Evolutionary conservation across 2,888 invertebrate species (phyloP).

Genomic region (Coleophora deauratella): DNA sequence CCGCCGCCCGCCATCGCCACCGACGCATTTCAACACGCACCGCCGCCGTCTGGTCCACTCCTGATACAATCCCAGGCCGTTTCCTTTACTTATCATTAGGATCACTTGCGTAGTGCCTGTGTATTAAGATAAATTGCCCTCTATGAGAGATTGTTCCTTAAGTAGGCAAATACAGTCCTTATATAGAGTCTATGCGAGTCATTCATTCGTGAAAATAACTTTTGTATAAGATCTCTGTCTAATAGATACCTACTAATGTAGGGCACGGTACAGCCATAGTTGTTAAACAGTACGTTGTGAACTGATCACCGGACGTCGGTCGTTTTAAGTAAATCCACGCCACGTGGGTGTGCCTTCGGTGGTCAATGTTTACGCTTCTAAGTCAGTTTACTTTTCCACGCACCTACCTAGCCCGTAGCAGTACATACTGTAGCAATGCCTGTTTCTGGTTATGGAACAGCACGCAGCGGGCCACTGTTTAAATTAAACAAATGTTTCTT

Average conservation of each 20-base stretch:
- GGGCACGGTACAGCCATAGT: conserved; percentile 33
- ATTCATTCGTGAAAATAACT: too few relatives aligned
- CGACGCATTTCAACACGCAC: conserved; percentile 24
- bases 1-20: conserved; percentile 22
- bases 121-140: too few relatives aligned
- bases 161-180: too few relatives aligned
- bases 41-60: conserved; percentile 13
- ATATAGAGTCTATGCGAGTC: too few relatives aligned
- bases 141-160: too few relatives aligned
- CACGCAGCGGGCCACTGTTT: conserved; percentile 7
- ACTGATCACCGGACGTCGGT: conserved; percentile 55
- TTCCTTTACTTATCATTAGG: too few relatives aligned
- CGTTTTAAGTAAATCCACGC: conserved; percentile 61
- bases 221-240: background rate
- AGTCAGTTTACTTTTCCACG: conserved; percentile 1
- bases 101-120: too few relatives aligned
- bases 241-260: conserved; percentile 16
- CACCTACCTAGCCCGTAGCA: background rate
- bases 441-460: conserved; percentile 5
- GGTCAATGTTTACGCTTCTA: conserved; percentile 19
- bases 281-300: conserved; percentile 23
- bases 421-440: conserved; percentile 5
- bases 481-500: conserved; percentile 14
- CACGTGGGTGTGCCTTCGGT: conserved; percentile 21
- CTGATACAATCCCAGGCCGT: conserved; percentile 14